phyloP scores from a whole-genome alignment of 1,140 invertebrate species.

The Bursaphelenchus mucronatus region DNA sequence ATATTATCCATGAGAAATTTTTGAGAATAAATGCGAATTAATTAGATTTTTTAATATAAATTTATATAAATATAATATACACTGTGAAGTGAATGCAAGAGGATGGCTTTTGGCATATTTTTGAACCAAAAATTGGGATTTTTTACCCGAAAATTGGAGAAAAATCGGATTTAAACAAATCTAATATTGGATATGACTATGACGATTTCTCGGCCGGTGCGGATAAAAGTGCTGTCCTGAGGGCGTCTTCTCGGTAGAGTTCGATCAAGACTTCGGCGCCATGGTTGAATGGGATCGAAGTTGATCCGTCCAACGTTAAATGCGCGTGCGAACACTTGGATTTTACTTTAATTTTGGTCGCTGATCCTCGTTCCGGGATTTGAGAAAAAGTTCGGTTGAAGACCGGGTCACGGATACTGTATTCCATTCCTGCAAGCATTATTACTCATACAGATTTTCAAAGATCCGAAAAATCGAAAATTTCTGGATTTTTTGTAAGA shows the following conservation, averaged over 20 bases:
- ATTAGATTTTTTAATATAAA: no score
- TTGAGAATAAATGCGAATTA: no score
- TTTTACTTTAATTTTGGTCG: conserved; percentile 68
- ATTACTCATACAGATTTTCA: no score
- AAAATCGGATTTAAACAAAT: no score
- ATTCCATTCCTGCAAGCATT: conserved; percentile 69
- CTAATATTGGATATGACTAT: no score
- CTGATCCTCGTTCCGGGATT: conserved; percentile 64
- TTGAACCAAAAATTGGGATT: no score
- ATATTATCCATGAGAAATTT: no score
- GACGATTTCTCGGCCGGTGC: no score
- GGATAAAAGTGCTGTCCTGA: conserved; percentile 68
- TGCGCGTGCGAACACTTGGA: conserved; percentile 89
- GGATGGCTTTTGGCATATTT: no score
- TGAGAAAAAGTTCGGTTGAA: conserved; percentile 62
- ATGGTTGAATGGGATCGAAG: conserved; percentile 88
- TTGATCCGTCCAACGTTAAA: conserved; percentile 90
- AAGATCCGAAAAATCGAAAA: conserved; percentile 9
- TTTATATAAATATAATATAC: no score
- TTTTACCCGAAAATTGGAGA: no score
- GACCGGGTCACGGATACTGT: conserved; percentile 86
- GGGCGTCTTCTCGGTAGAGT: conserved; percentile 76
- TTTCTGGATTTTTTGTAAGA: conserved; percentile 19
- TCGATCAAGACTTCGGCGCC: conserved; percentile 80
- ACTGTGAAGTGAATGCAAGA: no score